Evolutionary conservation across 2,888 invertebrate species (phyloP), one percentile per base, ranked within the genome.

Genomic region (Phalera bucephala): DNA sequence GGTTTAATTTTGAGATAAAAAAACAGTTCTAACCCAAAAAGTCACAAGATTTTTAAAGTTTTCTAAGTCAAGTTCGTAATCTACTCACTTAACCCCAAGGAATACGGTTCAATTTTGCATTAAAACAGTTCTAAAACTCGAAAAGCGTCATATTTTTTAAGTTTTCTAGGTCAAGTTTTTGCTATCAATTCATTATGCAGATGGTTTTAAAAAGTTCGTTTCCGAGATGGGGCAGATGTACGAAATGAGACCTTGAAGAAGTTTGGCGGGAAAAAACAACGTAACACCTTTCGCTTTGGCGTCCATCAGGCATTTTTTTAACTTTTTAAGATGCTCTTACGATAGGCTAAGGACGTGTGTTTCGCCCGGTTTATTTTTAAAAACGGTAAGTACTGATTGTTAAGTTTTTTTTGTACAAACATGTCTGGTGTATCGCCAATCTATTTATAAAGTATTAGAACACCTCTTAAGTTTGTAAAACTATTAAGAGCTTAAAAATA

Each of bases 131-230:
- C 38, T 53, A 56, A 55, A 39, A 45, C 38, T 59, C 44, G 38
- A 40, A 43, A 40, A 52, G 60, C 55, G 56, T 38, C 32, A 39
- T 37, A 33, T 33, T 77, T 80, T 73, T 73, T 67, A 69, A 77
- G 54, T 71, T 81, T 81, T 79, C 74, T 86, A 85, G 89, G 89
- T 89, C 86, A 87, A 75, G 59, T 89, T 89, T 89, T 89, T 88
- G 81, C 80, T 80, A 83, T 79, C 71, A 80, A 78, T 83, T 77
- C 77, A 75, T 74, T 87, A 89, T 89, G 88, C 87, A 89, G 87
- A 89, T 89, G 68, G 58, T 53, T 71, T 72, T 77, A 76, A 71
- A 80, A 83, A 81, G 78, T 73, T 74, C 50, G 67, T 69, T 77
- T 78, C 72, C 72, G 72, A 81, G 72, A 66, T 69, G 40, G 75